These are phyloP conservation scores for Columba livia DNA, from an alignment of 2,113 vertebrate genomes.

Conservation along the genomic window DNA sequence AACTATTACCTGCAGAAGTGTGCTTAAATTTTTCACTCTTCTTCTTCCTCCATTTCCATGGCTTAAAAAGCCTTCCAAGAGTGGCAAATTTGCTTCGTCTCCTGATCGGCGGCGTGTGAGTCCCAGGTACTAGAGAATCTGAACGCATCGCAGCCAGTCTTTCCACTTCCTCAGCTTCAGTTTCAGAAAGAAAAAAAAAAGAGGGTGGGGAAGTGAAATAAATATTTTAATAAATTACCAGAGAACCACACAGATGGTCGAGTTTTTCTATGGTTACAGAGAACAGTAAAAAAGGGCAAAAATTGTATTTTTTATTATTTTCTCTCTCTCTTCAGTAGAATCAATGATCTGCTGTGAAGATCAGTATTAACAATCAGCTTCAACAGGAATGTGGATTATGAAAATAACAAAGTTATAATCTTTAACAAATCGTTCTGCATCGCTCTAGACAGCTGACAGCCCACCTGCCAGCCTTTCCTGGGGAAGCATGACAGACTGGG, in stretches of 20 bases:
- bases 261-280: constrained; percentile 50
- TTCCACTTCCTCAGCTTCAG: constrained; percentile 94
- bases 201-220: background rate
- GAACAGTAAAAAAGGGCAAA: background rate
- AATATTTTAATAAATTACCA: background rate
- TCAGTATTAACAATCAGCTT: background rate
- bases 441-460: background rate
- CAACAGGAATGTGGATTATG: background rate
- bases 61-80: constrained; percentile 94
- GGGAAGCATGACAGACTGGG: background rate
- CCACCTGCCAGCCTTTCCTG: background rate
- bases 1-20: constrained; percentile 88
- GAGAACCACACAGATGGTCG: constrained; percentile 38
- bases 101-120: constrained; percentile 93
- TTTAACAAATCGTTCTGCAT: background rate
- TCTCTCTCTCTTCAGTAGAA: constrained; percentile 3
- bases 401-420: background rate
- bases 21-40: constrained; percentile 99
- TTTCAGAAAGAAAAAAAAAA: background rate
- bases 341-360: background rate
- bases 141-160: constrained; percentile 95
- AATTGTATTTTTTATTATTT: background rate
- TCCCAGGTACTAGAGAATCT: constrained; percentile 90
- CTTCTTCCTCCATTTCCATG: constrained; percentile 99
- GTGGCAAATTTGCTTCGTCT: constrained; percentile 94